Conservation (phyloP, 2,113 vertebrate species). For the Smithornis capensis region DNA sequence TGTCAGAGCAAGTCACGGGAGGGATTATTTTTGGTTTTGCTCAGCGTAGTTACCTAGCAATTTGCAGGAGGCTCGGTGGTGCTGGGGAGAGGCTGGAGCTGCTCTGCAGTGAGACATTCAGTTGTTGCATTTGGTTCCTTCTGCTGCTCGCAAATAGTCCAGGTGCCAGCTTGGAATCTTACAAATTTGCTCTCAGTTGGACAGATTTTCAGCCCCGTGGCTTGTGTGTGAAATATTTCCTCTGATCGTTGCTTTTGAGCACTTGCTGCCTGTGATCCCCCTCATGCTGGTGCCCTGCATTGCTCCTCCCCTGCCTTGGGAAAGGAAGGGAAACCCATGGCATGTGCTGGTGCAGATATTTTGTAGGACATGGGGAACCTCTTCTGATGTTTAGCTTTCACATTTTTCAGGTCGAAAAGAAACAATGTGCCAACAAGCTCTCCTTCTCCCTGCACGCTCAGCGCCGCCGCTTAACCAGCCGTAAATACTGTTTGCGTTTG, state of each 20-base stretch:
- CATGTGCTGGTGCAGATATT: rapidly evolving
- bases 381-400: background rate
- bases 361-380: background rate
- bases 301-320: background rate
- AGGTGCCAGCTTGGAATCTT: slow-evolving; percentile 1
- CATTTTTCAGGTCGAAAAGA: background rate
- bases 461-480: background rate
- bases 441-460: background rate
- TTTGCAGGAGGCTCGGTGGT: slow-evolving; percentile 17
- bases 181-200: slow-evolving; percentile 25
- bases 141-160: slow-evolving; percentile 14
- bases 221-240: slow-evolving; percentile 21
- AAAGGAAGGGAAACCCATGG: background rate
- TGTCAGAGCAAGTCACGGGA: slow-evolving; percentile 3
- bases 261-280: background rate
- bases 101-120: background rate
- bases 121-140: slow-evolving; percentile 17
- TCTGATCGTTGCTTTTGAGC: background rate
- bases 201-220: background rate
- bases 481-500: slow-evolving; percentile 6
- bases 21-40: slow-evolving; percentile 32
- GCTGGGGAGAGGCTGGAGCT: background rate
- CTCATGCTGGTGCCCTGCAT: rapidly evolving
- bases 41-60: slow-evolving; percentile 36
- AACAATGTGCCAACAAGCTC: background rate